Percentiles rank a stretch among this genome's conserved stretches.
phyloP scores from a whole-genome alignment of 2,113 vertebrate genomes.

The Ceratotherium simum region DNA sequence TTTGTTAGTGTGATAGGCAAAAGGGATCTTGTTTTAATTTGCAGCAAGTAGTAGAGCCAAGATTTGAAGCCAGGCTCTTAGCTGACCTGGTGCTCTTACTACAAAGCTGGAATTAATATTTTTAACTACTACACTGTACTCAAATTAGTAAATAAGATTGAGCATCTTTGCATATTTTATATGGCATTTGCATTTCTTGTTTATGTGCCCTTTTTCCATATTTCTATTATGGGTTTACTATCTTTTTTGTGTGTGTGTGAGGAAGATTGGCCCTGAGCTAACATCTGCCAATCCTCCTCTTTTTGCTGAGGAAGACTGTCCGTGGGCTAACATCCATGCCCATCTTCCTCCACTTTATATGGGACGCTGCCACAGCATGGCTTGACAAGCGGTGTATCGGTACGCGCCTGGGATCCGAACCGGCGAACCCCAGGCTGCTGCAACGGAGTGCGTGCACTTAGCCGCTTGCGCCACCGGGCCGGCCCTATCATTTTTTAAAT shows the following conservation, averaged over 20 bases:
- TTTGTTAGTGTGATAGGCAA: neutral
- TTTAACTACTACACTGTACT: neutral
- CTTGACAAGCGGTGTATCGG: too few species aligned
- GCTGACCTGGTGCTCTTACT: neutral
- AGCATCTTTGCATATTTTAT: neutral
- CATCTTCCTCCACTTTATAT: too few species aligned
- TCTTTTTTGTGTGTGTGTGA: neutral
- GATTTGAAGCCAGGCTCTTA: neutral
- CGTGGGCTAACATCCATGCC: too few species aligned
- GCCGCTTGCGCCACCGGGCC: too few species aligned
- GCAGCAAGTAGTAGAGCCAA: neutral
- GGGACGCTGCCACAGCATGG: too few species aligned
- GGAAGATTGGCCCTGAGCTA: too few species aligned
- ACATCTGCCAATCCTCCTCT: too few species aligned
- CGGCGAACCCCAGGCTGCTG: too few species aligned
- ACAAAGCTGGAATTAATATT: neutral
- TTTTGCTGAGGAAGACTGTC: too few species aligned
- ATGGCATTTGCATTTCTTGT: neutral
- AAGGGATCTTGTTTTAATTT: conserved; percentile 32
- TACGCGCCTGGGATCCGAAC: too few species aligned
- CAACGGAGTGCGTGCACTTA: too few species aligned
- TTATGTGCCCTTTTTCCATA: neutral
- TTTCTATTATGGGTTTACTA: neutral
- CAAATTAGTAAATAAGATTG: neutral
- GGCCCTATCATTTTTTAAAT: neutral